Evolutionary conservation across 2,888 invertebrate species (phyloP).

Genomic region (Cephus rjabovi): DNA sequence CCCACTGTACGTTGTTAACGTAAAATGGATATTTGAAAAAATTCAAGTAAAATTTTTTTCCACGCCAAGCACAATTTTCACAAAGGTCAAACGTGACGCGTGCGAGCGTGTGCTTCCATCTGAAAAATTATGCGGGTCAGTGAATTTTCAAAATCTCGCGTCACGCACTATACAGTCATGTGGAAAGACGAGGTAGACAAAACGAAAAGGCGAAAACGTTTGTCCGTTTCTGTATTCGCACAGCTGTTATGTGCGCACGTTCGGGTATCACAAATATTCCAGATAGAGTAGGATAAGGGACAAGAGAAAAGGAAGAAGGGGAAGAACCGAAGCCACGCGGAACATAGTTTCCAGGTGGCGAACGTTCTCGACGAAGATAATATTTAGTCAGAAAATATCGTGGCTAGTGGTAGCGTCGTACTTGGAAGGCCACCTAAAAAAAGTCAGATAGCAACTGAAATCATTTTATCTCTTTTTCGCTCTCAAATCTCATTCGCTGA

Average conservation of each 20-base stretch:
- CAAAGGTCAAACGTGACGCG: background rate
- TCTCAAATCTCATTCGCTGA: background rate
- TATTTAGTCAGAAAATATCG: background rate
- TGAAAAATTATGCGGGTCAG: background rate
- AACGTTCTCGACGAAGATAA: background rate
- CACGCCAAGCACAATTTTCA: background rate
- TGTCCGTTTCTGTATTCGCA: background rate
- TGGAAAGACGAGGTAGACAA: background rate
- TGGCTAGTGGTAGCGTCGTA: background rate
- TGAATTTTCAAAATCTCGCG: background rate
- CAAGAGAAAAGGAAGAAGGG: background rate
- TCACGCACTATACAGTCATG: background rate
- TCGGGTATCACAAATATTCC: background rate
- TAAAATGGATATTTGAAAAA: background rate
- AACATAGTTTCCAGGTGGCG: background rate
- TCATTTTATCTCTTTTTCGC: background rate
- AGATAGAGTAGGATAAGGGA: background rate
- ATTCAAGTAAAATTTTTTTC: accelerated
- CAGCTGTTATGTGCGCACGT: background rate
- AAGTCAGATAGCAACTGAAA: background rate
- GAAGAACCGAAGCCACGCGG: background rate
- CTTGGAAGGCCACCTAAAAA: background rate
- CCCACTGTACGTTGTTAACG: background rate
- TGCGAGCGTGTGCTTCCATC: too few relatives aligned
- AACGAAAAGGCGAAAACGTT: background rate